Base-by-base conservation (phyloP, 2,888 invertebrate species). In the Lordiphosa andalusiaca region DNA sequence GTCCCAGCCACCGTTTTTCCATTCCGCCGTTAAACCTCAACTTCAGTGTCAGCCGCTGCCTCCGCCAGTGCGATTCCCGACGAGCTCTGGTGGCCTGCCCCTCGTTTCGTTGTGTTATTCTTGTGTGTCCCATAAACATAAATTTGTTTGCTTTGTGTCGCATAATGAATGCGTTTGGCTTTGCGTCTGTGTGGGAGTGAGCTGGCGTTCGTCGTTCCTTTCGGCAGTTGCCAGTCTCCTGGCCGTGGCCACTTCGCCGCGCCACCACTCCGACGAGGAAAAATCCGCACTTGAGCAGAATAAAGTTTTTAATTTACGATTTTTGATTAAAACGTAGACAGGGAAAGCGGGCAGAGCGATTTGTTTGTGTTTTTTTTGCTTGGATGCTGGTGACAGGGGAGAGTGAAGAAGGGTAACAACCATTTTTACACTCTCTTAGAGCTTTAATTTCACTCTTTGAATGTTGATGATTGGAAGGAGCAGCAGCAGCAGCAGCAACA, bases 81-180 rank as follows among this genome's bases (percentile, higher is more conserved):
- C 9, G 21, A 47, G 13, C 30, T 33, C 30, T 33, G 16, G 40
- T 41, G 39, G 40, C 30, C 39, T 30, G 38, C 39, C 50, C 50
- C 50, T 50, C 50, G 52, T 44, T 53, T 53, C 41, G 53, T 53
- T 39, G 53, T 53, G 53, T 53, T 53, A 47, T 53, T 53, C 53
- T 53, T 53, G 53, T 53, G 53, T 53, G 53, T 53, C 53, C 53
- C 53, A 53, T 53, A 53, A 53, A 53, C 53, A 53, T 53, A 53
- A 53, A 53, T 53, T 53, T 53, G 53, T 53, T 53, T 53, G 53
- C 53, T 53, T 53, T 53, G 53, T 53, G 53, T 53, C 53, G 53
- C 53, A 53, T 53, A 53, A 53, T 53, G 53, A 53, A 53, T 53
- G 53, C 53, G 53, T 46, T 46, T 46, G 46, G 53, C 39, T 46